These are phyloP conservation scores for Myotis findleyi DNA, from an alignment of 2,797 vertebrate genomes.

Conservation along the genomic window DNA sequence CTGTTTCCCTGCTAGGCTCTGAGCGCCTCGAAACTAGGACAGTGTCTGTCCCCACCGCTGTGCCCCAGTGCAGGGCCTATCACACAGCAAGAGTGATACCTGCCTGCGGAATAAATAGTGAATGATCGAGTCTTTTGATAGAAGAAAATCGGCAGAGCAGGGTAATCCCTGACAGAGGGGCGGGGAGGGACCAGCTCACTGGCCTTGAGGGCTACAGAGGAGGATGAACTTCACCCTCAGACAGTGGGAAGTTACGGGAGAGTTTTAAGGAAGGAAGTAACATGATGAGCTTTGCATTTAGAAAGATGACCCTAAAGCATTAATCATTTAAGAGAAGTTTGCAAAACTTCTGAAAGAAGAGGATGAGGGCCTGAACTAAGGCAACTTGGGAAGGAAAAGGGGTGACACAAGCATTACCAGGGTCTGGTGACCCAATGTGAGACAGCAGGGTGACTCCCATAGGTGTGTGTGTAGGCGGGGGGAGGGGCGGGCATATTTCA, in stretches of 20 bases:
- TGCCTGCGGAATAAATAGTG: background rate
- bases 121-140: background rate
- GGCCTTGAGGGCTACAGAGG: background rate
- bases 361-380: background rate
- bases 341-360: background rate
- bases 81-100: background rate
- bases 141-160: background rate
- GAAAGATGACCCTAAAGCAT: background rate
- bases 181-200: background rate
- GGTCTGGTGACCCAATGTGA: background rate
- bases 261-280: slow-evolving; percentile 68
- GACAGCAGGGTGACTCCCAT: background rate
- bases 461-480: no score
- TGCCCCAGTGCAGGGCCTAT: background rate
- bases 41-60: background rate
- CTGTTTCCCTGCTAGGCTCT: background rate
- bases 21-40: background rate
- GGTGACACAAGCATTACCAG: background rate
- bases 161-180: background rate
- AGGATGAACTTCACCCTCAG: background rate
- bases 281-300: slow-evolving; percentile 47
- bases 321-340: background rate
- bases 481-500: background rate
- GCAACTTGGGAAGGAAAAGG: background rate
- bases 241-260: background rate